Conservation (phyloP, 2,888 invertebrate species). For the Opisthograptis luteolata region DNA sequence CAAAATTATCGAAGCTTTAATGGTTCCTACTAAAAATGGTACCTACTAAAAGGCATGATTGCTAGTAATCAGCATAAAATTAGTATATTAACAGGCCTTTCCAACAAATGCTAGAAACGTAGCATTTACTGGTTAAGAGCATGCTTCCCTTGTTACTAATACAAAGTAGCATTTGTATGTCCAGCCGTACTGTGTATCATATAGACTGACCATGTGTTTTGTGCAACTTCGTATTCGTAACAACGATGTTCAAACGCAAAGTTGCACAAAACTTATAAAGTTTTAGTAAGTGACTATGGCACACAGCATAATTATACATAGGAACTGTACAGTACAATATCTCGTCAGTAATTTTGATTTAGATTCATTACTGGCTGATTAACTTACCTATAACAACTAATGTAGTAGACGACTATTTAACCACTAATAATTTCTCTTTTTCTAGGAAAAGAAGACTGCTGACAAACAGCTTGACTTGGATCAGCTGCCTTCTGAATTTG, state of each 20-base stretch:
- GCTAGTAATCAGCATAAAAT: background rate
- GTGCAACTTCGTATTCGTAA: too few species aligned
- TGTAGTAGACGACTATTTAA: constrained; percentile 29
- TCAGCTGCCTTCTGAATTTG: constrained; percentile 97
- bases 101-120: too few species aligned
- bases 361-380: background rate
- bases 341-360: too few species aligned
- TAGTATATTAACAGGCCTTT: background rate
- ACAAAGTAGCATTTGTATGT: constrained; percentile 10
- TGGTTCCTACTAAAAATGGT: constrained; percentile 6
- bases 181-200: background rate
- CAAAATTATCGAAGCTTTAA: background rate
- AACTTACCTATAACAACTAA: background rate
- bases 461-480: constrained; percentile 91
- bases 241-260: too few species aligned
- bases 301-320: too few species aligned
- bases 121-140: background rate
- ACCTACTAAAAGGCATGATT: constrained; percentile 17
- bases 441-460: constrained; percentile 88
- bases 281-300: too few species aligned
- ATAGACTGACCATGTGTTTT: too few species aligned
- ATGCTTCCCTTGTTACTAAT: background rate
- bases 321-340: too few species aligned
- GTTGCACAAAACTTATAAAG: too few species aligned
- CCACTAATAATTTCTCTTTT: constrained; percentile 75